Evolutionary conservation across 1,140 invertebrate genomes (phyloP).

Genomic region (Lordiphosa stackelbergi): DNA sequence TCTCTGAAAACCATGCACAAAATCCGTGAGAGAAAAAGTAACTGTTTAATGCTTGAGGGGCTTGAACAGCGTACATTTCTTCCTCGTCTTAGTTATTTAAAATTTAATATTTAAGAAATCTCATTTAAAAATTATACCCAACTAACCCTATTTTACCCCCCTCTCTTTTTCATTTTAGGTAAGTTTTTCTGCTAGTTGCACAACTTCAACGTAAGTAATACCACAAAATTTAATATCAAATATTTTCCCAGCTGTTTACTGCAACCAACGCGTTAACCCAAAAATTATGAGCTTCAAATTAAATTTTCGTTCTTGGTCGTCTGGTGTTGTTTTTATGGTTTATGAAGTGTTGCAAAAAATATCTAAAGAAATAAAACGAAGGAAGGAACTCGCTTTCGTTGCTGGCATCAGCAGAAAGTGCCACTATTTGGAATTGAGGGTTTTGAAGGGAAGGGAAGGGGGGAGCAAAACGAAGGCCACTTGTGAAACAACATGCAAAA

Average conservation of each 20-base stretch:
- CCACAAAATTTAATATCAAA: constrained; percentile 11
- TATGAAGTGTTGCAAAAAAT: constrained; percentile 70
- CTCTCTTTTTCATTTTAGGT: constrained; percentile 7
- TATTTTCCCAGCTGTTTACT: constrained; percentile 31
- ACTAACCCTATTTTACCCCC: neutral
- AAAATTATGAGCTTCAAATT: constrained; percentile 66
- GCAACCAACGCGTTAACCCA: constrained; percentile 22
- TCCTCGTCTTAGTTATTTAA: too few relatives aligned
- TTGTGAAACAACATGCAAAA: constrained; percentile 67
- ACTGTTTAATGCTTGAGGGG: too few relatives aligned
- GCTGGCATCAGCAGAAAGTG: constrained; percentile 58
- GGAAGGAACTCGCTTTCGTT: constrained; percentile 13
- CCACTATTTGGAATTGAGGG: constrained; percentile 39
- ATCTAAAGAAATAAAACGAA: constrained; percentile 41
- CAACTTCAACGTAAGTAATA: constrained; percentile 5
- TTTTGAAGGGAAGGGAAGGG: neutral
- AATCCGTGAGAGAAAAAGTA: too few relatives aligned
- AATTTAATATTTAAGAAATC: too few relatives aligned
- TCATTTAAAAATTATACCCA: neutral
- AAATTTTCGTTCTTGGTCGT: constrained; percentile 45
- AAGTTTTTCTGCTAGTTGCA: constrained; percentile 3
- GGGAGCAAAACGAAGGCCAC: constrained; percentile 28
- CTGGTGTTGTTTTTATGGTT: constrained; percentile 63
- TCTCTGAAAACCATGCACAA: too few relatives aligned
- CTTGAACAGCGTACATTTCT: too few relatives aligned